phyloP scores from a whole-genome alignment of 2,113 vertebrate species.

The Rostratula benghalensis region DNA sequence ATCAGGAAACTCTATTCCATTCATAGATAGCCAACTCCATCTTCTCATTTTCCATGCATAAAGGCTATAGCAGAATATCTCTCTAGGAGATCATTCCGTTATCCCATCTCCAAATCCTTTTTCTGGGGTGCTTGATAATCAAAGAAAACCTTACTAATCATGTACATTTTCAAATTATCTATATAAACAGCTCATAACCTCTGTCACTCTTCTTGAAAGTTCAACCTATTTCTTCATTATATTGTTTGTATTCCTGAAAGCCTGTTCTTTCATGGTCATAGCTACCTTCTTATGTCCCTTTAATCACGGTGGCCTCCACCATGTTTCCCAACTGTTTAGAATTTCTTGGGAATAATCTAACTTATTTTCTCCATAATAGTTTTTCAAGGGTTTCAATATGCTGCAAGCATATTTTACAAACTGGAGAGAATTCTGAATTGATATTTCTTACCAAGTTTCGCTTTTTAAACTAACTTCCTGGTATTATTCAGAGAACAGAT shows the following conservation, averaged over 20 bases:
- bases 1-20: background rate
- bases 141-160: background rate
- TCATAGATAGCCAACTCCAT: background rate
- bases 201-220: background rate
- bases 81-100: background rate
- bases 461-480: constrained; percentile 18
- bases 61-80: background rate
- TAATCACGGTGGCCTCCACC: background rate
- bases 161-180: background rate
- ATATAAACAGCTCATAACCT: background rate
- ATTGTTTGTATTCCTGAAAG: background rate
- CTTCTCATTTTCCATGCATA: background rate
- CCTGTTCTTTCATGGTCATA: background rate
- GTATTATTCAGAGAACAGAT: background rate
- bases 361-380: background rate
- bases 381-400: constrained; percentile 1
- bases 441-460: background rate
- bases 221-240: background rate
- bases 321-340: background rate
- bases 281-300: background rate
- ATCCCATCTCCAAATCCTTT: background rate
- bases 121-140: background rate
- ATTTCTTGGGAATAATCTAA: background rate
- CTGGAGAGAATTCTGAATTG: background rate
- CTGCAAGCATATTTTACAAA: background rate